Evolutionary conservation across 2,113 vertebrate genomes (phyloP).

Genomic region (Tragelaphus imberbis): DNA sequence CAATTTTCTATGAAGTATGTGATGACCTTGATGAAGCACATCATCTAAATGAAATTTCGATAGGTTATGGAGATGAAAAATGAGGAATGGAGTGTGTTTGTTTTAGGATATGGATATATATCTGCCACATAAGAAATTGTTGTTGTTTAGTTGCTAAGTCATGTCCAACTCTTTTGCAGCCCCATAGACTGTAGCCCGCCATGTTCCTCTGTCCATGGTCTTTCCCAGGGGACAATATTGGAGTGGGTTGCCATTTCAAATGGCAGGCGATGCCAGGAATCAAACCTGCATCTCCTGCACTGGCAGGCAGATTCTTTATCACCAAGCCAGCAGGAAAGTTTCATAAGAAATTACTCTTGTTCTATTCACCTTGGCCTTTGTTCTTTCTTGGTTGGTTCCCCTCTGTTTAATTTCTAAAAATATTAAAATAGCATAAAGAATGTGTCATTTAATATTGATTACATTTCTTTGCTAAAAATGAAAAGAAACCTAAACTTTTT

Average conservation of each 20-base stretch:
- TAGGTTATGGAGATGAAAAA: not conserved
- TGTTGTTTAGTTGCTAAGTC: not conserved
- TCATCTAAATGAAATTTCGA: not conserved
- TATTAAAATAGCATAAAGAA: not conserved
- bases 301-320: not conserved
- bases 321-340: not conserved
- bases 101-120: not conserved
- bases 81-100: not conserved
- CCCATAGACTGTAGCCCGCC: not conserved
- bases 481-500: not conserved
- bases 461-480: not conserved
- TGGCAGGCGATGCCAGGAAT: not conserved
- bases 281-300: not conserved
- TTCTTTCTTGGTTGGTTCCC: not conserved
- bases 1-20: not conserved
- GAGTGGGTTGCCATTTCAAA: not conserved
- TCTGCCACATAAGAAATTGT: not conserved
- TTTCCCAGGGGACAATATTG: not conserved
- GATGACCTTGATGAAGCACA: not conserved
- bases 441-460: not conserved
- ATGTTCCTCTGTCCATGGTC: not conserved
- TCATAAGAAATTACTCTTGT: not conserved
- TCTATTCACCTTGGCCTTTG: not conserved
- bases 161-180: not conserved
- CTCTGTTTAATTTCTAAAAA: conserved; percentile 5